Evolutionary conservation across 2,888 invertebrate species (phyloP).

Genomic region (Odontothrips loti): DNA sequence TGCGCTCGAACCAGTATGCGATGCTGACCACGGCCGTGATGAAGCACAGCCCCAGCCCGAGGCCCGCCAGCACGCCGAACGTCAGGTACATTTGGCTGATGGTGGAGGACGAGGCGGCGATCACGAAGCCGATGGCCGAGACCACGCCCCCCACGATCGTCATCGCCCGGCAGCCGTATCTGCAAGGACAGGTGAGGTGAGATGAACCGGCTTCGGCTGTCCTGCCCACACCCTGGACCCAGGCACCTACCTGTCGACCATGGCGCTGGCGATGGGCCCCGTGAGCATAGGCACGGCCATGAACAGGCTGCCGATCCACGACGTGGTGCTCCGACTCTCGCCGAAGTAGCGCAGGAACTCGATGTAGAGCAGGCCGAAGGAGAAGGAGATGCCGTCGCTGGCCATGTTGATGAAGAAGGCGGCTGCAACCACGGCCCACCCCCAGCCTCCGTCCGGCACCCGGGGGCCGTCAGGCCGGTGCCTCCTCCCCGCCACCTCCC

Average conservation of each 20-base stretch:
- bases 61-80: constrained; percentile 77
- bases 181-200: background rate
- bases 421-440: constrained; percentile 83
- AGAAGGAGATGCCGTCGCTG: constrained; percentile 89
- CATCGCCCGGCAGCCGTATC: constrained; percentile 74
- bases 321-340: constrained; percentile 77
- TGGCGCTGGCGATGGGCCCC: constrained; percentile 77
- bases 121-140: constrained; percentile 69
- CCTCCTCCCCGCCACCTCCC: constrained; percentile 36
- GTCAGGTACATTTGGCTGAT: constrained; percentile 77
- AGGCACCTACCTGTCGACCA: constrained; percentile 63
- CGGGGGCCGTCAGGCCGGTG: constrained; percentile 50
- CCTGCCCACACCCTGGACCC: too few relatives aligned
- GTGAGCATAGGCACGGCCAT: constrained; percentile 82
- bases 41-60: constrained; percentile 79
- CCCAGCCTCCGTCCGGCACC: constrained; percentile 81
- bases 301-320: constrained; percentile 86
- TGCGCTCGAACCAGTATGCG: constrained; percentile 89
- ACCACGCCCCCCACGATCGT: constrained; percentile 71
- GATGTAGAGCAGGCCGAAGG: constrained; percentile 83
- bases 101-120: constrained; percentile 61
- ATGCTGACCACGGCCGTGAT: constrained; percentile 88
- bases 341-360: constrained; percentile 76
- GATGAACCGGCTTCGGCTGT: too few relatives aligned
- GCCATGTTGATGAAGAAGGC: constrained; percentile 83